These are phyloP conservation scores for Drosophila flavopinicola DNA, from an alignment of 2,888 invertebrate species.

Conservation along the genomic window DNA sequence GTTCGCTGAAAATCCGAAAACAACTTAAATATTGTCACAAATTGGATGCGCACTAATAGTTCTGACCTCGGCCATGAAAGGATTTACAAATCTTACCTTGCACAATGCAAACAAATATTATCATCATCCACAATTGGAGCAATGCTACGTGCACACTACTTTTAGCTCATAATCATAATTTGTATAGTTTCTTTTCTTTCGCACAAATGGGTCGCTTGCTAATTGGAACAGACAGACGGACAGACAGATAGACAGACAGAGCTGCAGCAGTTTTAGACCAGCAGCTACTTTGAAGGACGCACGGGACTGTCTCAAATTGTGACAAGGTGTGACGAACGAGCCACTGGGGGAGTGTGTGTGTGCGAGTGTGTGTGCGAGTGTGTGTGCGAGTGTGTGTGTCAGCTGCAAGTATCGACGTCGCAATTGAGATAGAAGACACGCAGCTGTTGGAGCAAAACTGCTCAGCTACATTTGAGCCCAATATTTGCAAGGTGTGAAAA, in stretches of 20 bases:
- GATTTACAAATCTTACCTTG: conserved; percentile 63
- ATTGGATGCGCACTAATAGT: conserved; percentile 79
- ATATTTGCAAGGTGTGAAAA: conserved; percentile 63
- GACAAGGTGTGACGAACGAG: conserved; percentile 61
- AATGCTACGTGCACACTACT: conserved; percentile 60
- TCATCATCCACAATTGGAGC: conserved; percentile 51
- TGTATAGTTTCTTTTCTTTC: conserved; percentile 14
- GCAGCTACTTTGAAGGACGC: conserved; percentile 69
- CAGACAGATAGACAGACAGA: no score
- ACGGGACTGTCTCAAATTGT: conserved; percentile 45
- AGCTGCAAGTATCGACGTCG: conserved; percentile 55
- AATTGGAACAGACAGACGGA: conserved; percentile 79
- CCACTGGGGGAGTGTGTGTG: neutral
- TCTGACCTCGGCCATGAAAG: conserved; percentile 80
- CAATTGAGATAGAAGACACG: conserved; percentile 37
- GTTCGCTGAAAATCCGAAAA: conserved; percentile 48
- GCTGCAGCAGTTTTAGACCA: conserved; percentile 15
- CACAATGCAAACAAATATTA: conserved; percentile 22
- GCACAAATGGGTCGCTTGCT: conserved; percentile 61
- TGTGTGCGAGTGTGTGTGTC: conserved; percentile 10
- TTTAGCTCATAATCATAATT: conserved; percentile 70
- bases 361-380: conserved; percentile 1
- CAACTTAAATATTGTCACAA: conserved; percentile 56
- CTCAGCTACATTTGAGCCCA: conserved; percentile 16
- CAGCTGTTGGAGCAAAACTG: conserved; percentile 23